Percentiles rank a stretch among this genome's conserved stretches.
Conservation (phyloP, 2,888 invertebrate species). For the Drosophila prostipennis region DNA sequence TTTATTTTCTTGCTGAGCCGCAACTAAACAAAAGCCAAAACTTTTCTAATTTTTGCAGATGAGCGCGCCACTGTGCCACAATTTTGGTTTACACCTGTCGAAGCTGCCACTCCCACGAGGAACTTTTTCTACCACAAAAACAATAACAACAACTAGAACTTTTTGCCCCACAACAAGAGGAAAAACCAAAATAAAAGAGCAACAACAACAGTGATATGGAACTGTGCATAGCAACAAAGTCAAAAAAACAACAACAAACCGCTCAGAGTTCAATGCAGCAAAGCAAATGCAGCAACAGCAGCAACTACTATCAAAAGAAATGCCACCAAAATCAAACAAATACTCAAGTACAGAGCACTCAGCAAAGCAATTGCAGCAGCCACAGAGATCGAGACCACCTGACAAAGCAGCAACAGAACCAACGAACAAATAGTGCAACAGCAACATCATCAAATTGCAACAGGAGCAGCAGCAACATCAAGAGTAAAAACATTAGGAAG, state of each 20-base stretch:
- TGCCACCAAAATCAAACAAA: constrained; percentile 78
- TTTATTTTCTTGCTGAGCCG: constrained; percentile 7
- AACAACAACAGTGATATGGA: constrained; percentile 68
- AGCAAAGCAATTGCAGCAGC: constrained; percentile 52
- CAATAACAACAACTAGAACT: constrained; percentile 15
- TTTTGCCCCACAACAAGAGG: constrained; percentile 5
- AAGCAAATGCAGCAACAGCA: constrained; percentile 5
- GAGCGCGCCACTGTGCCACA: constrained; percentile 58
- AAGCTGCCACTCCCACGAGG: constrained; percentile 62
- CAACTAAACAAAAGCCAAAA: constrained; percentile 41
- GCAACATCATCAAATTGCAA: constrained; percentile 45
- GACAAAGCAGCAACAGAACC: constrained; percentile 71
- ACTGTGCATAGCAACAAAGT: constrained; percentile 76
- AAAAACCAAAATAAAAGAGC: constrained; percentile 14
- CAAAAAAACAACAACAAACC: constrained; percentile 46
- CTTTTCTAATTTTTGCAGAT: constrained; percentile 69
- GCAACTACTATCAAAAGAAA: constrained; percentile 62
- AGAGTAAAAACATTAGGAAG: constrained; percentile 37
- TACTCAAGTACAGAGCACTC: constrained; percentile 45
- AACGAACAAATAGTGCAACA: constrained; percentile 61
- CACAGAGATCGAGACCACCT: constrained; percentile 72
- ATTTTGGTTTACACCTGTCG: constrained; percentile 57
- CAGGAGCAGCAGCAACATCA: constrained; percentile 24
- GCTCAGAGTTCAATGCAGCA: constrained; percentile 69
- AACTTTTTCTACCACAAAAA: constrained; percentile 30